Evolutionary conservation across 2,797 vertebrate genomes (phyloP).

Genomic region (Phataginus tricuspis): DNA sequence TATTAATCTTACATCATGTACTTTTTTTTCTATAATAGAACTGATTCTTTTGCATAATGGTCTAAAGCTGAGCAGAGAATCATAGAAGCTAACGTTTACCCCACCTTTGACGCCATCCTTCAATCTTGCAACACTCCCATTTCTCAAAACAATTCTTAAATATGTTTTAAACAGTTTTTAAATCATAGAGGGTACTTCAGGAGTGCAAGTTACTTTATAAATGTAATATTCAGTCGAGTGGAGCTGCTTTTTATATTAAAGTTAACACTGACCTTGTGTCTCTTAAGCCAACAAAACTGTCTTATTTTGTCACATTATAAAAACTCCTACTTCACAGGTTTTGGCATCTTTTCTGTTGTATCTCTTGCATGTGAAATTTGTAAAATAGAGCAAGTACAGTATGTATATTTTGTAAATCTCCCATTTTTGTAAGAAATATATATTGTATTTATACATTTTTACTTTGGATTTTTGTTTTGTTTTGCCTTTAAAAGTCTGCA

Average conservation of each 20-base stretch:
- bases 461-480: conserved; percentile 85
- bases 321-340: conserved; percentile 76
- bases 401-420: conserved; percentile 93
- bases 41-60: conserved; percentile 68
- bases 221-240: conserved; percentile 46
- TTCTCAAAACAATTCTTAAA: conserved; percentile 68
- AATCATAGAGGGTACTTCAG: conserved; percentile 32
- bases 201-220: conserved; percentile 55
- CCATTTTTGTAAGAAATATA: conserved; percentile 92
- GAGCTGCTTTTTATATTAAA: conserved; percentile 71
- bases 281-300: conserved; percentile 65
- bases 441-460: conserved; percentile 96
- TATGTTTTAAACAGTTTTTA: conserved; percentile 61
- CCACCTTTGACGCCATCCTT: conserved; percentile 54
- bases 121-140: conserved; percentile 9
- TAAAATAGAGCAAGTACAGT: conserved; percentile 88
- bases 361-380: conserved; percentile 87
- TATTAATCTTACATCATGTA: conserved; percentile 82
- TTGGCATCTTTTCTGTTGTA: conserved; percentile 80
- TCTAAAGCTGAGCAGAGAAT: conserved; percentile 71
- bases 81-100: conserved; percentile 54
- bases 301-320: conserved; percentile 68
- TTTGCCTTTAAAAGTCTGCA: conserved; percentile 84
- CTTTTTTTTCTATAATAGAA: conserved; percentile 39
- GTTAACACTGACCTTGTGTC: conserved; percentile 62